Base-by-base conservation (phyloP, 64 coral and sea anemone genomes). In the Pocillopora verrucosa region DNA sequence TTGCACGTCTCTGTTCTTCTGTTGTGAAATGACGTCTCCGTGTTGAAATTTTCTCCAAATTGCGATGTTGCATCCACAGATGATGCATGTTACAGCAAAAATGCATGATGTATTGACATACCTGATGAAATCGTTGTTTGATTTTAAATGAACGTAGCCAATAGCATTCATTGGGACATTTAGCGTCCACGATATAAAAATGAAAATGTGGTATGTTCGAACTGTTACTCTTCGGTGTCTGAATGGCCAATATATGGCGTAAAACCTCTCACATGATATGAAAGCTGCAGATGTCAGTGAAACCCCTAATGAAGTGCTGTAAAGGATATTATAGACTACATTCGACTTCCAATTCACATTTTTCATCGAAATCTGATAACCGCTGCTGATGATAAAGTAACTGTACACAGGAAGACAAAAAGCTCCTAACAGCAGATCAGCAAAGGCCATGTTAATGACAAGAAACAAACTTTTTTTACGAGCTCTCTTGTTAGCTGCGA, bases 381-480 rank as follows among this genome's bases (percentile, higher is more conserved):
- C 24, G 5, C 17, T 68, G 19, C 65, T 22, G 19, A 9, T 4
- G 17, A 16, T 22, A 13, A 10, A 26, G 24, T 74, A 56, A 61
- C 9, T 60, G 59, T 60, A 60, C 9, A 60, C 14, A 11, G 59
- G 59, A 11, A 60, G 59, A 60, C 9, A 60, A 9, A 60, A 9
- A 60, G 59, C 14, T 60, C 59, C 78, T 16, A 36, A 59, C 19
- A 80, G 9, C 59, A 60, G 9, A 60, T 60, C 76, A 59, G 76
- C 59, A 60, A 60, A 60, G 9, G 9, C 59, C 59, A 11, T 60
- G 59, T 60, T 60, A 60, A 82, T 82, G 80, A 82, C 58, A 9
- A 82, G n/a, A 82, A 62, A 82, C 2, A 82, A 19, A 82, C 80
- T 82, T 60, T 38, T 60, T 59, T 82, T 82, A n/a, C 10, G 15